Percentiles rank a stretch among this genome's conserved stretches.
Evolutionary conservation across 2,888 invertebrate species (phyloP).

Genomic region (Pharmacophagus antenor): DNA sequence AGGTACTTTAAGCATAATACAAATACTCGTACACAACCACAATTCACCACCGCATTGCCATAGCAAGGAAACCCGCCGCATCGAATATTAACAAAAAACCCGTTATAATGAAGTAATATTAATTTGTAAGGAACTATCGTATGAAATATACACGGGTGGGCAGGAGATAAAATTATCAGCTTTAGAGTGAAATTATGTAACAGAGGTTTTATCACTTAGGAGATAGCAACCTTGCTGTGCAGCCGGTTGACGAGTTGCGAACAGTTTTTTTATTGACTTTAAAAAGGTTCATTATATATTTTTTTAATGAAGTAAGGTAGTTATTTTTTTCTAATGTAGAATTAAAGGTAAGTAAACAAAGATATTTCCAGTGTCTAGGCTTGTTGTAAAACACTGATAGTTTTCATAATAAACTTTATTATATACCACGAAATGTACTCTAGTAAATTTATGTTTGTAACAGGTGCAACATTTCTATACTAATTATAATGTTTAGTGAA

Average conservation of each 20-base stretch:
- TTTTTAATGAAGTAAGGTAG: no score
- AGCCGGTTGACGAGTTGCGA: conserved; percentile 44
- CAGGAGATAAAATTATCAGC: conserved; percentile 54
- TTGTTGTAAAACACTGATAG: no score
- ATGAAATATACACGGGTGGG: conserved; percentile 36
- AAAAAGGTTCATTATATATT: no score
- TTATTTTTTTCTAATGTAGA: no score
- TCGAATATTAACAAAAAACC: conserved; percentile 10
- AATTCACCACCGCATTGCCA: background rate
- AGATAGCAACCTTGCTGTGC: conserved; percentile 56
- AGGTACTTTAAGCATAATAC: background rate
- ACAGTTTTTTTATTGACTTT: conserved; percentile 6
- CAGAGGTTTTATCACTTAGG: conserved; percentile 48
- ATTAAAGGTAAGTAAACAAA: no score
- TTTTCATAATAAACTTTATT: no score
- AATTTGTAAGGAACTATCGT: conserved; percentile 28
- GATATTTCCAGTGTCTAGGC: no score
- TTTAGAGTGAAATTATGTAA: conserved; percentile 64
- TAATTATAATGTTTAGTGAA: no score
- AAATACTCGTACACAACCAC: background rate
- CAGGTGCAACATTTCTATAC: no score
- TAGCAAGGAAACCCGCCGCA: no score
- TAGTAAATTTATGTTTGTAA: no score
- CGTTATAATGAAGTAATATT: conserved; percentile 19
- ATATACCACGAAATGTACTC: no score